These are phyloP conservation scores for Achlya flavicornis DNA, from an alignment of 2,888 invertebrate genomes.

Conservation along the genomic window DNA sequence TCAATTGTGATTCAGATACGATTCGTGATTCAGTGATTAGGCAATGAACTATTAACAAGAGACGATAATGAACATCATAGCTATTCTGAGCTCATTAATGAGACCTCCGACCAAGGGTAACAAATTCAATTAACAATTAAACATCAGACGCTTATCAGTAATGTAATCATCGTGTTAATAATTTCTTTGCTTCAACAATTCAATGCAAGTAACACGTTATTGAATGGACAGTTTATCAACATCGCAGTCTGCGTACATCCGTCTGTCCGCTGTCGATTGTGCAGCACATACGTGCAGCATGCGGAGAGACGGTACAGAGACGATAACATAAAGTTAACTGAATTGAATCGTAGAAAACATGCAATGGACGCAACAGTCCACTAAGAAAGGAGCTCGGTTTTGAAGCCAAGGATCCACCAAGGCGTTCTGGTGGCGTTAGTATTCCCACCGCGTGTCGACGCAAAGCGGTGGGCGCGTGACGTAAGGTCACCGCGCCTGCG, in stretches of 20 bases:
- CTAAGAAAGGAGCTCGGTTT: constrained; percentile 83
- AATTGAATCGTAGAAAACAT: constrained; percentile 61
- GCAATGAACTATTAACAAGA: constrained; percentile 20
- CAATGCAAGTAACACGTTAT: constrained; percentile 1
- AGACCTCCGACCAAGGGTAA: constrained; percentile 17
- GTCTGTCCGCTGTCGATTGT: constrained; percentile 14
- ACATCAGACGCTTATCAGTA: constrained; percentile 35
- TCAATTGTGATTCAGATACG: not conserved
- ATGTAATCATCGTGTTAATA: not conserved
- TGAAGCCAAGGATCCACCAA: constrained; percentile 83
- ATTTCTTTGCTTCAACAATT: not conserved
- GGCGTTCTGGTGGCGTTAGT: constrained; percentile 79
- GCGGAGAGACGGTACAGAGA: constrained; percentile 26
- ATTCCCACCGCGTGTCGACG: constrained; percentile 74
- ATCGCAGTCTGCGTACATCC: constrained; percentile 12
- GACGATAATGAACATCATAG: constrained; percentile 34
- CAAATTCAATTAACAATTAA: constrained; percentile 13
- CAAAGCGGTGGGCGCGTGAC: constrained; percentile 74
- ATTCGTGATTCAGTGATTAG: constrained; percentile 4
- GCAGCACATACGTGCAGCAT: constrained; percentile 24
- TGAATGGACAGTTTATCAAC: constrained; percentile 22
- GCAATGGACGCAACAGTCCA: constrained; percentile 68
- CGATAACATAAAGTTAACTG: constrained; percentile 40
- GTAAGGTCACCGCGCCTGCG: constrained; percentile 72
- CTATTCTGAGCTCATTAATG: constrained; percentile 17